These are phyloP conservation scores for Microtus oregoni DNA, from an alignment of 2,113 vertebrate genomes.

Conservation along the genomic window DNA sequence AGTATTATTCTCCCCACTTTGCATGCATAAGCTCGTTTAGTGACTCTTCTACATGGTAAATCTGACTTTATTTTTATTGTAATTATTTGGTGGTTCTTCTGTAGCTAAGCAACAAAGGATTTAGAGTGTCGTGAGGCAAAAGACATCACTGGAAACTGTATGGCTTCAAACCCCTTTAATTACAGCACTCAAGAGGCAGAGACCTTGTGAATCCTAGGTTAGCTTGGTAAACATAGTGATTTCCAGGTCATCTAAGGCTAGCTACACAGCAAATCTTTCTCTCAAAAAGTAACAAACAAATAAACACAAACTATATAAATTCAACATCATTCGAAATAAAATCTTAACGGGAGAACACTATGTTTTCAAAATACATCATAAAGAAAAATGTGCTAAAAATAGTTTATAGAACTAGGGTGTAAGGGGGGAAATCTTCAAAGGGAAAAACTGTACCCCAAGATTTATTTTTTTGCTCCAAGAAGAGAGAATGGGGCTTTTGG, in stretches of 20 bases:
- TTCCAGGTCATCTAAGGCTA: background rate
- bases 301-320: background rate
- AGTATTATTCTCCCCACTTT: background rate
- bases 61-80: background rate
- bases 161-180: background rate
- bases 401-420: background rate
- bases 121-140: background rate
- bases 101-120: background rate
- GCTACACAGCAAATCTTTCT: background rate
- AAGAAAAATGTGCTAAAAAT: background rate
- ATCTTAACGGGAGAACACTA: background rate
- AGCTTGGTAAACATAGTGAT: background rate
- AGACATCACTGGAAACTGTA: background rate
- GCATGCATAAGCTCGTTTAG: background rate
- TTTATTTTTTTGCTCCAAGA: background rate
- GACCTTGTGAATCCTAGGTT: background rate
- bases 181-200: background rate
- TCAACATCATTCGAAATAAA: background rate
- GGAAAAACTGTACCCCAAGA: background rate
- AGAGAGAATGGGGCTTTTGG: background rate
- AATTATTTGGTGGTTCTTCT: background rate
- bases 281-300: background rate
- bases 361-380: background rate
- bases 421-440: background rate
- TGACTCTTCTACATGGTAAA: background rate